Evolutionary conservation across 2,113 vertebrate species (phyloP).

Genomic region (Rhinolophus ferrumequinum): DNA sequence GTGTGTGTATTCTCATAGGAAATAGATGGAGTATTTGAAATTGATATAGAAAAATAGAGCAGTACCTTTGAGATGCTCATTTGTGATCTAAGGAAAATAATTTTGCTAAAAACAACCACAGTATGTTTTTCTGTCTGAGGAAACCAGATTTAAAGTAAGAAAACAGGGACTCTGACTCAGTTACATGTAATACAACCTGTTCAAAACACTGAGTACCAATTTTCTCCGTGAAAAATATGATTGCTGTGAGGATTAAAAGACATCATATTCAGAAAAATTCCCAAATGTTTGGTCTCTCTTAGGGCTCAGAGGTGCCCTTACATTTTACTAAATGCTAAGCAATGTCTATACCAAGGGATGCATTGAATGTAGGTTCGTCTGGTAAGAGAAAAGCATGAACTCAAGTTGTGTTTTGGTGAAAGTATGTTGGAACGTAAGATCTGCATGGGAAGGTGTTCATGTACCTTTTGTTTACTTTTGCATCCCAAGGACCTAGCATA

Average conservation of each 20-base stretch:
- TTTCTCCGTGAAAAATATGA: neutral
- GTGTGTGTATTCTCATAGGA: neutral
- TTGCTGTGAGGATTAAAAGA: constrained; percentile 19
- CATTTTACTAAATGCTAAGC: neutral
- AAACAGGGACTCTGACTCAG: neutral
- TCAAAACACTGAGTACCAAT: neutral
- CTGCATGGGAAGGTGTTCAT: neutral
- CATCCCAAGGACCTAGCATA: neutral
- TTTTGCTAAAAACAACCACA: neutral
- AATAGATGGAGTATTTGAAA: neutral
- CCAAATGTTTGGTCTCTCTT: neutral
- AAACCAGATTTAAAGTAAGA: neutral
- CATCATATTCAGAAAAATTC: neutral
- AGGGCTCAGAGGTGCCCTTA: neutral
- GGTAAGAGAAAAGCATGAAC: neutral
- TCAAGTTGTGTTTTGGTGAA: neutral
- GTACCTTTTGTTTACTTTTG: neutral
- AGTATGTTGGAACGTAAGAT: neutral
- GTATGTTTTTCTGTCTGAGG: neutral
- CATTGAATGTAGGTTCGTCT: neutral
- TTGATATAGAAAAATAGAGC: constrained; percentile 29
- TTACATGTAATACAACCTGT: constrained; percentile 7
- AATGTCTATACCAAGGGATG: neutral
- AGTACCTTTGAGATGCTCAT: neutral
- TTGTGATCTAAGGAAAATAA: constrained; percentile 43